Evolutionary conservation across 2,113 vertebrate species (phyloP).

Genomic region (Vimba vimba): DNA sequence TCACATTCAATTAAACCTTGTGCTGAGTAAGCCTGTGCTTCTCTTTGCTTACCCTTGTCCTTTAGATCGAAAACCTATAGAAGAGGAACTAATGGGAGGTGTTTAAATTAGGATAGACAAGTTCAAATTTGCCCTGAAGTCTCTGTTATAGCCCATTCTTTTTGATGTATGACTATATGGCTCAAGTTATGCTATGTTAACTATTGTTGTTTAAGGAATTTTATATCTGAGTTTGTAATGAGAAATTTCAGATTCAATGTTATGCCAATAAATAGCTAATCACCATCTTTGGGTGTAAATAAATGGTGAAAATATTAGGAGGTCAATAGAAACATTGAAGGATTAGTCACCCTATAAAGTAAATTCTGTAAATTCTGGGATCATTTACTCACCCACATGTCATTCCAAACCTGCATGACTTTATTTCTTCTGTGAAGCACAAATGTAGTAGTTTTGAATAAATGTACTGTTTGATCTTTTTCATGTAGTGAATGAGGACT

Average conservation of each 20-base stretch:
- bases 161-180: background rate
- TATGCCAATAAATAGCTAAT: background rate
- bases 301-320: background rate
- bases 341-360: too few relatives aligned
- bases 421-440: background rate
- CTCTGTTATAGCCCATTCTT: background rate
- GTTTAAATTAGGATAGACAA: background rate
- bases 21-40: conserved; percentile 61
- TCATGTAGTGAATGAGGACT: background rate
- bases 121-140: background rate
- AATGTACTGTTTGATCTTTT: background rate
- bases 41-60: conserved; percentile 17
- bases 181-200: background rate
- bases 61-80: background rate
- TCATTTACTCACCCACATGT: background rate
- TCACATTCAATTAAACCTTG: conserved; percentile 67
- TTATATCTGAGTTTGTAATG: background rate
- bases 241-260: background rate
- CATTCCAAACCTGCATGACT: background rate
- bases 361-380: too few relatives aligned
- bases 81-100: background rate
- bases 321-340: background rate
- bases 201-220: background rate
- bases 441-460: background rate
- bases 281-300: too few relatives aligned